phyloP scores from a whole-genome alignment of 2,797 vertebrate species.

The Peromyscus melanophrys region DNA sequence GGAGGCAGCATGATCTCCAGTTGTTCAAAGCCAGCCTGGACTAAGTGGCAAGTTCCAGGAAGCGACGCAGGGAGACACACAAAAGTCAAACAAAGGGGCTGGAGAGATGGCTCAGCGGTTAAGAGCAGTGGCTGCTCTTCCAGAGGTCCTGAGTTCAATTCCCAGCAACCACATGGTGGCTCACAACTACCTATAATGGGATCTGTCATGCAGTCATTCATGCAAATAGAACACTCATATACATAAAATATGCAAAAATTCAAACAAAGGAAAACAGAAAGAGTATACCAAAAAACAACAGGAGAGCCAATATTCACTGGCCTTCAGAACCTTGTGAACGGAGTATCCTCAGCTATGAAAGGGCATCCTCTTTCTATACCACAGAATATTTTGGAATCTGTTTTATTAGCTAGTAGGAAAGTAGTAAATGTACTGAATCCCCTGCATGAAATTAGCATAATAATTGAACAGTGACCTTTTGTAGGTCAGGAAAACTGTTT shows the following conservation, averaged over 20 bases:
- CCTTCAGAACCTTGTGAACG: background rate
- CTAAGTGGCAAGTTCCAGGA: background rate
- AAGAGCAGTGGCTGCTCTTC: background rate
- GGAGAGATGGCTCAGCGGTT: background rate
- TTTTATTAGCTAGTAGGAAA: constrained; percentile 78
- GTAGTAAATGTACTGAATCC: constrained; percentile 79
- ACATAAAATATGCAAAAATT: background rate
- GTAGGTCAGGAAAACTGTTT: constrained; percentile 85
- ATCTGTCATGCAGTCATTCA: background rate
- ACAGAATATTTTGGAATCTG: constrained; percentile 65
- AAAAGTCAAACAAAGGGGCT: background rate
- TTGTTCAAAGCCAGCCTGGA: background rate
- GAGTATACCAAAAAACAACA: background rate
- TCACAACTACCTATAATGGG: background rate
- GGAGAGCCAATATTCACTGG: background rate
- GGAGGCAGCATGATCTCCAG: background rate
- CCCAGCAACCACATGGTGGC: background rate
- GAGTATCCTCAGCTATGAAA: background rate
- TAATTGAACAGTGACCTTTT: constrained; percentile 87
- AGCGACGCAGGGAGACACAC: background rate
- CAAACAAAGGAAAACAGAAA: background rate
- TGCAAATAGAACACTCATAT: background rate
- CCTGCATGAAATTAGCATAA: constrained; percentile 85
- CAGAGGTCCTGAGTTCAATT: background rate
- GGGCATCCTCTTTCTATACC: background rate